Evolutionary conservation across 2,888 invertebrate species (phyloP).

Genomic region (Leuctra nigra): DNA sequence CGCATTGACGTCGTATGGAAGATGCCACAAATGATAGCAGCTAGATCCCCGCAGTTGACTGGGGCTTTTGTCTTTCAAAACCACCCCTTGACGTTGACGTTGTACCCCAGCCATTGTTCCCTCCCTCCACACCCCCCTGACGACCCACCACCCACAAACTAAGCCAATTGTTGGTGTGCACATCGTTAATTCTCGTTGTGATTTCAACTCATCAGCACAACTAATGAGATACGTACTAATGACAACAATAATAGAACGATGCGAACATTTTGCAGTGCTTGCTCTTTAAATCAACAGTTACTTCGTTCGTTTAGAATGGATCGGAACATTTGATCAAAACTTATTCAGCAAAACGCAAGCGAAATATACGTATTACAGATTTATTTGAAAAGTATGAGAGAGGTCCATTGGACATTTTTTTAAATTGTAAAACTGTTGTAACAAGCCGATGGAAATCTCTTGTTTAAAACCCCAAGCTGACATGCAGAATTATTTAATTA

Average conservation of each 20-base stretch:
- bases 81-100: conserved; percentile 8
- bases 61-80: neutral
- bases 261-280: too few relatives aligned
- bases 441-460: too few relatives aligned
- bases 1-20: neutral
- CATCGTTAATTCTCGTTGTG: conserved; percentile 24
- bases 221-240: neutral
- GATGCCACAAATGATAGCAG: neutral
- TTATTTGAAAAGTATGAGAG: too few relatives aligned
- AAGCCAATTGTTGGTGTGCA: conserved; percentile 26
- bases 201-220: conserved; percentile 16
- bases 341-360: too few relatives aligned
- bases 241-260: conserved; percentile 1
- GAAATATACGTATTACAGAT: too few relatives aligned
- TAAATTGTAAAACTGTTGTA: too few relatives aligned
- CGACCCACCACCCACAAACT: conserved; percentile 12
- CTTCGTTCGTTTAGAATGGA: too few relatives aligned
- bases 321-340: too few relatives aligned
- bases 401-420: too few relatives aligned
- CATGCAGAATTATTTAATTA: too few relatives aligned
- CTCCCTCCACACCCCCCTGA: conserved; percentile 3
- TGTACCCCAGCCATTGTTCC: neutral
- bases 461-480: too few relatives aligned
- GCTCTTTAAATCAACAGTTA: too few relatives aligned
- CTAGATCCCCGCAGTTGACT: neutral